Evolutionary conservation across 2,113 vertebrate species (phyloP), one percentile per base, ranked within the genome.

Genomic region (Arothron firmamentum): DNA sequence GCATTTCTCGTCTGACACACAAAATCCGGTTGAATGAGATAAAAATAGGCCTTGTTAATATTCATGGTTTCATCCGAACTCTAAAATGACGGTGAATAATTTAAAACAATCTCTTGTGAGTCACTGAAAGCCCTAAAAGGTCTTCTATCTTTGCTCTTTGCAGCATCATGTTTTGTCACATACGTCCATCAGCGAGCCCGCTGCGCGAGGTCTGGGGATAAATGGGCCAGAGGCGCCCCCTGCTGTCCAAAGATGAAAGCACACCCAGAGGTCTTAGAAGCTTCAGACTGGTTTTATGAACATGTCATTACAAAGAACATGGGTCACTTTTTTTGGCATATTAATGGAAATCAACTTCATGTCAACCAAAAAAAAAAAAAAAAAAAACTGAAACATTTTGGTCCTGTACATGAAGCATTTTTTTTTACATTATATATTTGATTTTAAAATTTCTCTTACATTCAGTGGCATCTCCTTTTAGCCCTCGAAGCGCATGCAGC

Each of bases 401-500:
- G 90, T 90, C 89, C 80, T 19, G 80, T 72, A 81, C 65, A 81
- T 74, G 77, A 80, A 83, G 70, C 72, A 6, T 67, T 66, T 66
- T 52, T 52, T 46, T 52, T 47, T 59, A 42, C 46, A 75, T 75
- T 20, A 82, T 65, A 79, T 71, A 55, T 77, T 72, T 63, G 72
- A 38, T 74, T 84, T 60, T 82, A 57, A 78, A 85, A 77, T 75
- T 76, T 72, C 75, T 80, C 83, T 86, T 90, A 91, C 91, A 92
- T 91, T 90, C 90, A 90, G 77, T 85, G 89, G 87, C 84, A 86
- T 89, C 83, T 87, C 79, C 80, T 83, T 80, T 70, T 80, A 88
- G 84, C 84, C 83, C 89, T 88, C 82, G 51, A 85, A 88, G 88
- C 86, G 78, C 91, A 91, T 91, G 90, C 90, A 91, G 88, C 86